Conservation (phyloP, 2,888 invertebrate species). For the Deilephila porcellus region DNA sequence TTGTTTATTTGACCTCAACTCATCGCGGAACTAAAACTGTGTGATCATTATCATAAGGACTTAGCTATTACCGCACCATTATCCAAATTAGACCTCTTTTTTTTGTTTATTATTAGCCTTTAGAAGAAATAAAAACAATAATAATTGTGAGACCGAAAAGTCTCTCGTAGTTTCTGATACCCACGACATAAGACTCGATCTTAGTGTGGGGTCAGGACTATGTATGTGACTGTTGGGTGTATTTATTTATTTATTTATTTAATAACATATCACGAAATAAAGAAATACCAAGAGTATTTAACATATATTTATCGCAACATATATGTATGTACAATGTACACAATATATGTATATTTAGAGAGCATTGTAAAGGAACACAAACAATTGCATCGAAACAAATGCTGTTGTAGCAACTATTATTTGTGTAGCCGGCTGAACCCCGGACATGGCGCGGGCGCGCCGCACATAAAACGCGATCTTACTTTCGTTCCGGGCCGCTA, state of each 20-base stretch:
- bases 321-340: too few relatives aligned
- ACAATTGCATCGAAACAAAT: background rate
- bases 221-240: too few relatives aligned
- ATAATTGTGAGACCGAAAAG: too few relatives aligned
- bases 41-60: constrained; percentile 65
- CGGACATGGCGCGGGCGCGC: constrained; percentile 38
- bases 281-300: too few relatives aligned
- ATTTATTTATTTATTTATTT: too few relatives aligned
- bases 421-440: constrained; percentile 37
- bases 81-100: constrained; percentile 50
- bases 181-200: too few relatives aligned
- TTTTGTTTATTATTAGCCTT: constrained; percentile 1
- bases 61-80: constrained; percentile 49
- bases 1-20: constrained; percentile 57
- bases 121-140: background rate
- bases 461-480: constrained; percentile 52
- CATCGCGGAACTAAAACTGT: constrained; percentile 64
- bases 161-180: too few relatives aligned
- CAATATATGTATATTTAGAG: too few relatives aligned
- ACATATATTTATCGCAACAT: too few relatives aligned
- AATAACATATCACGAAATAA: too few relatives aligned
- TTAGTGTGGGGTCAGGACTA: too few relatives aligned
- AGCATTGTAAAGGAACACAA: background rate
- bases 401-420: background rate
- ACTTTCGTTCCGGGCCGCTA: constrained; percentile 73